Evolutionary conservation across 2,797 vertebrate genomes (phyloP).

Genomic region (Dryobates pubescens): DNA sequence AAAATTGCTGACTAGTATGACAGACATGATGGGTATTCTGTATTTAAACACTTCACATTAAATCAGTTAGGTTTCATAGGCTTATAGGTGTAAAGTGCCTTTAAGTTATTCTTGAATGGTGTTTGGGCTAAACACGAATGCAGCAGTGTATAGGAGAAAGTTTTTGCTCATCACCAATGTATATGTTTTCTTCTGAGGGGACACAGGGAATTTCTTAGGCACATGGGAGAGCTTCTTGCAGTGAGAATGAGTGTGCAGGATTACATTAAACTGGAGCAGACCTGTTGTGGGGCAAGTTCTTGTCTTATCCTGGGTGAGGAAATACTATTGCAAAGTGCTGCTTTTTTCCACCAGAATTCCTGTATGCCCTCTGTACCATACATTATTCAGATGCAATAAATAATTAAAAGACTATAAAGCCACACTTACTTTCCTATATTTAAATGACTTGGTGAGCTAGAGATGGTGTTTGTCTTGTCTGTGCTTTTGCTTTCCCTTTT

Average conservation of each 20-base stretch:
- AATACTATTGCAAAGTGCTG: not conserved
- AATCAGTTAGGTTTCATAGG: not conserved
- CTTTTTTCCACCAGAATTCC: slow-evolving; percentile 31
- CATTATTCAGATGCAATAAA: slow-evolving; percentile 56
- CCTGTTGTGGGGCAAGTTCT: not conserved
- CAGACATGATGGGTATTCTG: not conserved
- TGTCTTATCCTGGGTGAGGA: not conserved
- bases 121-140: not conserved
- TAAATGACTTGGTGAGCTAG: slow-evolving; percentile 13
- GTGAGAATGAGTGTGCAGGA: not conserved
- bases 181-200: not conserved
- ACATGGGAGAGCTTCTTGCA: not conserved
- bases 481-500: slow-evolving; percentile 13
- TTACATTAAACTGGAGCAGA: not conserved
- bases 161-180: not conserved
- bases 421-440: slow-evolving; percentile 38
- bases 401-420: slow-evolving; percentile 59
- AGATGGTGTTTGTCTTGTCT: not conserved
- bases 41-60: not conserved
- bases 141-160: not conserved
- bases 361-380: not conserved
- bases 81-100: not conserved
- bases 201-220: not conserved
- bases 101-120: not conserved
- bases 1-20: not conserved